Evolutionary conservation across 2,888 invertebrate genomes (phyloP).

Genomic region (Rhimphoctona megacephalus): DNA sequence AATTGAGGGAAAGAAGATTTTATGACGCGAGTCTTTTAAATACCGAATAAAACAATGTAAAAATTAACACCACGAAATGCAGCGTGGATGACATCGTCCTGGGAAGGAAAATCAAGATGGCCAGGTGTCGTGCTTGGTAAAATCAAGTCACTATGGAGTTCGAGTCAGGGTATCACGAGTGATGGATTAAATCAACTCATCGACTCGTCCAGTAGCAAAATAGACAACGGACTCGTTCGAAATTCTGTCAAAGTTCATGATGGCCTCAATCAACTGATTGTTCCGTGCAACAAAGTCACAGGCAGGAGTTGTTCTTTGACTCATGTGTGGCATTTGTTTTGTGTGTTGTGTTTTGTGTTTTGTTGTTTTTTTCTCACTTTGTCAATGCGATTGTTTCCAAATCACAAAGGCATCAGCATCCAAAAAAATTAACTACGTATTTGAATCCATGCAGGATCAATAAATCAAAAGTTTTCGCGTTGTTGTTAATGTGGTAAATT

Average conservation of each 20-base stretch:
- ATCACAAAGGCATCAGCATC: not conserved
- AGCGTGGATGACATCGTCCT: constrained; percentile 85
- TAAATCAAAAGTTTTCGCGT: not conserved
- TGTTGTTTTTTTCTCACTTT: constrained; percentile 31
- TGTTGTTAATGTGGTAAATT: too few relatives aligned
- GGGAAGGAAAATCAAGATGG: constrained; percentile 88
- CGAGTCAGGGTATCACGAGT: constrained; percentile 90
- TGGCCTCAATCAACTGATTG: constrained; percentile 65
- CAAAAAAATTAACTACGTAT: not conserved
- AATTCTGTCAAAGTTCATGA: constrained; percentile 59
- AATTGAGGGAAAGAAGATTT: not conserved
- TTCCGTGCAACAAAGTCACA: constrained; percentile 69
- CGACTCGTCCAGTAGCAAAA: constrained; percentile 86
- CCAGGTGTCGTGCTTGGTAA: constrained; percentile 93
- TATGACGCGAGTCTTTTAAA: constrained; percentile 36
- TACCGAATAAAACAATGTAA: constrained; percentile 29
- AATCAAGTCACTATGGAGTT: constrained; percentile 95
- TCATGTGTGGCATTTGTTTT: constrained; percentile 62
- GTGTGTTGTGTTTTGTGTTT: constrained; percentile 35
- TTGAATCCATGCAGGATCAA: not conserved
- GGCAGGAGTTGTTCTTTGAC: constrained; percentile 68
- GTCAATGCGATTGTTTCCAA: not conserved
- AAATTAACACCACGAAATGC: constrained; percentile 69
- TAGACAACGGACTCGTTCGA: constrained; percentile 85
- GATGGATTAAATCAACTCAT: constrained; percentile 92